Evolutionary conservation across 2,888 invertebrate species (phyloP), one percentile per base, ranked within the genome.

Genomic region (Noctua janthe): DNA sequence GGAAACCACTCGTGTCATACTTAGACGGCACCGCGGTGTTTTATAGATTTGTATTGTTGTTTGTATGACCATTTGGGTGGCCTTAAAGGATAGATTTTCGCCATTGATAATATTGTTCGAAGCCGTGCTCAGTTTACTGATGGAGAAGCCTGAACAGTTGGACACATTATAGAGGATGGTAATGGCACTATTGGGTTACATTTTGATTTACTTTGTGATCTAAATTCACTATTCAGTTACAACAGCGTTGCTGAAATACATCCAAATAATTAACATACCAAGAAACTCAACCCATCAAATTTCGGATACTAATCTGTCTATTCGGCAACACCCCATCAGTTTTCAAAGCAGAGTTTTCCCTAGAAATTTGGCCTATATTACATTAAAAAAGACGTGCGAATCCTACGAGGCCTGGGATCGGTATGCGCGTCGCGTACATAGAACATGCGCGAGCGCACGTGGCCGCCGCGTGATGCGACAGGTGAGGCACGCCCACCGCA

Each of bases 391-490:
- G 83, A 78, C 67, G 84, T 87, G 75, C 67, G 75, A 76, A 81
- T 76, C 73, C 71, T 89, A 89, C 82, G 87, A 86, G 62, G 59
- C 82, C 86, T 85, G 74, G 86, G 79, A 88, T 91, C 85, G 86
- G 79, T 89, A 91, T 90, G 90, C 89, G 84, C 85, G 83, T 82
- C 83, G 90, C 87, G 91, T 89, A 87, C 89, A 91, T 91, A 90
- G 88, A 90, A 88, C 81, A 86, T 87, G 91, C 90, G 89, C 89
- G 74, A 77, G 90, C 91, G 91, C 95, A 95, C 95, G 95, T 94
- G 95, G 91, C 82, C 47, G 80, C 88, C 92, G 92, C 94, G 94
- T 94, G 96, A 94, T 92, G 86, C 86, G 90, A 91, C 93, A 94
- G 93, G 94, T 93, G 92, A 91, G 90, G 85, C 90, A 89, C 91